Conservation (phyloP, 2,113 vertebrate species). For the Empidonax traillii region DNA sequence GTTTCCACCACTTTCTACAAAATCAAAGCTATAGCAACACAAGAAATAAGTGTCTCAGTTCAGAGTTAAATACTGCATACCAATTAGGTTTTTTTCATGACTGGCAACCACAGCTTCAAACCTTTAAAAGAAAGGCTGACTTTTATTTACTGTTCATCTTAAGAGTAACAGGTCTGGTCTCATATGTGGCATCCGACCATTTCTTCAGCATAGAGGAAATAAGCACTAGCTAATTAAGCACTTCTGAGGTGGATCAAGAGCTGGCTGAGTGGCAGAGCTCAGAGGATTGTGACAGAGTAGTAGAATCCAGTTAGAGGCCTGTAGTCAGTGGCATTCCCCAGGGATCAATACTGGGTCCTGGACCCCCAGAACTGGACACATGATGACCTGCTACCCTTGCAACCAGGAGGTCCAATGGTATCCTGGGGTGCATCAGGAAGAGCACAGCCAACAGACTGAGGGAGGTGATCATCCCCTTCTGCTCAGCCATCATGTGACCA, state of each 20-base stretch:
- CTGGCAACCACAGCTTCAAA: not conserved
- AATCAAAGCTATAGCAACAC: not conserved
- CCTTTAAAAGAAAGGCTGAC: not conserved
- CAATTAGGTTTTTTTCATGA: not conserved
- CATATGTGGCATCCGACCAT: not conserved
- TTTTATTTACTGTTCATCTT: not conserved
- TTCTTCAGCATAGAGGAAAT: not conserved
- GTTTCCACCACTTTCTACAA: not conserved
- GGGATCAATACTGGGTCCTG: not conserved
- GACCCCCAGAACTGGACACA: not conserved
- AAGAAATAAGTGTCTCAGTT: not conserved
- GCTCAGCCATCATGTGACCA: not conserved
- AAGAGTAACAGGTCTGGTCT: not conserved
- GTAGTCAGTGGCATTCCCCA: not conserved
- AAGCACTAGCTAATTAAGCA: not conserved
- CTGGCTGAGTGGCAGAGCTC: not conserved
- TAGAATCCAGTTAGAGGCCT: not conserved
- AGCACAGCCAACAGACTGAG: accelerated
- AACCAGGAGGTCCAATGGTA: not conserved
- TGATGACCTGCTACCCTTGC: not conserved
- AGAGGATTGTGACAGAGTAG: not conserved
- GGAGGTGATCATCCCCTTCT: accelerated
- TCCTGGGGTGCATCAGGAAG: not conserved
- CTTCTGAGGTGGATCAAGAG: not conserved
- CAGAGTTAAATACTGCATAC: not conserved